A percentile compares a stretch with the other conserved stretches of the same genome.
Evolutionary conservation across 2,113 vertebrate genomes (phyloP).

Genomic region (Forbesichthys agassizii): DNA sequence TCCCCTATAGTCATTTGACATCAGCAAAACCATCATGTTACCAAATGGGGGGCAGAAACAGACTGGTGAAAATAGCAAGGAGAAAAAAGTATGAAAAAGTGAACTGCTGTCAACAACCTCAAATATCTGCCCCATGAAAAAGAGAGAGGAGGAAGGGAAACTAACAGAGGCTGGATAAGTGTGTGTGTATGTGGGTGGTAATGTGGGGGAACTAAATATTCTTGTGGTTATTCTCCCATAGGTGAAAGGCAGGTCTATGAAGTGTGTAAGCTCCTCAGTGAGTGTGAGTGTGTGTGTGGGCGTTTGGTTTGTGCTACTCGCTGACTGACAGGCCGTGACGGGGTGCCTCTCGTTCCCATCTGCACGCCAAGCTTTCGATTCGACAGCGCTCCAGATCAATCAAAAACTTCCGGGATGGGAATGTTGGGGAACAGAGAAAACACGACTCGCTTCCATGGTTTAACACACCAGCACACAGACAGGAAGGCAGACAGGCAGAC

Average conservation of each 20-base stretch:
- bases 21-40: slow-evolving; percentile 40
- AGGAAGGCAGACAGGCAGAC: slow-evolving; percentile 13
- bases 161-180: background rate
- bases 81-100: slow-evolving; percentile 15
- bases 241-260: slow-evolving; percentile 59
- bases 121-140: slow-evolving; percentile 43
- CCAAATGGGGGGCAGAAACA: slow-evolving; percentile 38
- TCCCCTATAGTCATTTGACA: slow-evolving; percentile 41
- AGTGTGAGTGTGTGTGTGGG: background rate
- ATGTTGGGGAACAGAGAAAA: slow-evolving; percentile 59
- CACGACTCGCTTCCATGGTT: slow-evolving; percentile 60
- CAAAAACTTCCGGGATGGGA: slow-evolving; percentile 64
- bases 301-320: background rate
- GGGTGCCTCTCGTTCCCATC: slow-evolving; percentile 60
- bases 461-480: slow-evolving; percentile 51
- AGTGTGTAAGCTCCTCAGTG: slow-evolving; percentile 63
- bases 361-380: slow-evolving; percentile 51
- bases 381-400: slow-evolving; percentile 61
- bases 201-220: slow-evolving; percentile 68
- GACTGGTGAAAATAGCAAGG: slow-evolving; percentile 36
- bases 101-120: slow-evolving; percentile 48
- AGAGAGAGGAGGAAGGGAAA: slow-evolving; percentile 13
- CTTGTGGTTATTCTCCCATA: slow-evolving; percentile 55
- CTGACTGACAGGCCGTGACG: slow-evolving; percentile 68
- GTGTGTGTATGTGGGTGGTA: slow-evolving; percentile 36